Base-by-base conservation (phyloP, 2,797 vertebrate genomes). In the Myripristis jacobus region DNA sequence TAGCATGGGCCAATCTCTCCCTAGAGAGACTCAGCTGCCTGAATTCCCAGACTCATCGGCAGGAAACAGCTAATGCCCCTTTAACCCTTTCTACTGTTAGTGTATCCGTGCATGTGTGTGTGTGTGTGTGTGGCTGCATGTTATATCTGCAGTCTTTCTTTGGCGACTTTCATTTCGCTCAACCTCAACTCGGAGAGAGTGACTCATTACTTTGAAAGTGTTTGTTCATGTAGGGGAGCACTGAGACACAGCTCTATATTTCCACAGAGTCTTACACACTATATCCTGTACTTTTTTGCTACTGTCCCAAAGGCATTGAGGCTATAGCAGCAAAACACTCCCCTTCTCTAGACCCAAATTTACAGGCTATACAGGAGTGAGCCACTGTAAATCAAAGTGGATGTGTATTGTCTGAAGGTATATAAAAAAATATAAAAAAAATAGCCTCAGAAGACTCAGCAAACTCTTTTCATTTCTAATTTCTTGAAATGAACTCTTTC, bases 31-130 rank as follows among this genome's bases (percentile, higher is more conserved):
- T 29, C 71, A 58, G 73, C 72, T 66, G 82, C 67, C 66, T 55
- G 64, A 77, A 89, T 83, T 83, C 81, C 80, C 72, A 68, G 77
- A 75, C 66, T 81, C 71, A 31, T 66, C 13, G 41, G 27, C 87
- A 90, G 89, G 83, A 92, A 91, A 74, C 77, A 62, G 73, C 68
- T 55, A 59, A 66, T 87, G 82, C 70, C 73, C 75, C 76, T 85
- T 83, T 73, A 74, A 85, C 81, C 84, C 71, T 64, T 77, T 69
- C 74, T 60, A 77, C 59, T 54, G 66, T 72, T 76, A n/a, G 63
- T 70, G 62, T 31, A 16, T 65, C 43, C 67, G 63, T 66, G 24
- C 62, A 67, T 44, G 44, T 60, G 13, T 43, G 36, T 25, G 51
- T 22, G 15, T 12, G 52, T 31, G 47, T 47, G 52, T 56, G 25